Conservation (phyloP, 2,888 invertebrate species). For the Drosophila mettleri region DNA sequence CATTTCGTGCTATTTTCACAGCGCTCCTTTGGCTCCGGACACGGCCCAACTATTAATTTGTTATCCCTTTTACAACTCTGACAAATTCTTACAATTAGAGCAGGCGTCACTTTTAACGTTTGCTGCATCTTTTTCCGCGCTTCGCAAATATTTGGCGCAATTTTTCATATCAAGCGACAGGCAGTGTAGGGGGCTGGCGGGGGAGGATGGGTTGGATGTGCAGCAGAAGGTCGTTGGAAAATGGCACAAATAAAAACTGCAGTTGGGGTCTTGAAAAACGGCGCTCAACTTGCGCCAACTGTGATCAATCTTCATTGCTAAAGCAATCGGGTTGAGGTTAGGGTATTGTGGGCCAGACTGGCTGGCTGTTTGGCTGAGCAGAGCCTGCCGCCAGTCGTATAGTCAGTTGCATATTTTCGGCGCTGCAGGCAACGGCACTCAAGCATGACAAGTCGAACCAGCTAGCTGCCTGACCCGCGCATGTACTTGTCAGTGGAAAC, state of each 20-base stretch:
- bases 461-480: constrained; percentile 6
- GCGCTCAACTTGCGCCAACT: constrained; percentile 64
- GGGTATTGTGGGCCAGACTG: background rate
- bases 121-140: constrained; percentile 37
- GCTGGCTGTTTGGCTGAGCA: background rate
- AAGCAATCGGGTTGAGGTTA: background rate
- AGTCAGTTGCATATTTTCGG: constrained; percentile 48
- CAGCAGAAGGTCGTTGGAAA: constrained; percentile 54
- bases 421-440: constrained; percentile 48
- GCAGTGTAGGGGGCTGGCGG: background rate
- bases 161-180: constrained; percentile 79
- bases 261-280: constrained; percentile 61
- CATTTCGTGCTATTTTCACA: background rate
- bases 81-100: constrained; percentile 74
- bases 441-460: constrained; percentile 40
- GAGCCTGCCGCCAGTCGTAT: constrained; percentile 4
- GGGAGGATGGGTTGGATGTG: background rate
- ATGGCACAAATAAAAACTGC: constrained; percentile 72
- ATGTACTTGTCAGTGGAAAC: constrained; percentile 46
- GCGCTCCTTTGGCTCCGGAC: constrained; percentile 4
- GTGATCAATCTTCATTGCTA: constrained; percentile 76
- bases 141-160: constrained; percentile 72
- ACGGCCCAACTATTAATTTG: constrained; percentile 48
- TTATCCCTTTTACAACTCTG: constrained; percentile 57
- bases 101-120: constrained; percentile 42